A percentile compares a stretch with the other conserved stretches of the same genome.
Conservation (phyloP, 2,888 invertebrate species). For the Augiades crinisus region DNA sequence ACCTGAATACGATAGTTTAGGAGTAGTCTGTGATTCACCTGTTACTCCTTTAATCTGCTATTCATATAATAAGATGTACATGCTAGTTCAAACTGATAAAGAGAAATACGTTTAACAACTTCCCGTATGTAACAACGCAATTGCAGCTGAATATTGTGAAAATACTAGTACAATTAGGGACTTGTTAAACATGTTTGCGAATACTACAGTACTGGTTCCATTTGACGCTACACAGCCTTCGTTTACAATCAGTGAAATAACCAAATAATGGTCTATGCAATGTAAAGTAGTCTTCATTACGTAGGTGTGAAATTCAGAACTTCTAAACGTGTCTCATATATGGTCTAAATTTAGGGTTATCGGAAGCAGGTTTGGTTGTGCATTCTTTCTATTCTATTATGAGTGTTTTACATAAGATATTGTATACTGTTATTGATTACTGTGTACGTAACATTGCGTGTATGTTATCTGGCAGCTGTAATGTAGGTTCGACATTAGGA, state of each 20-base stretch:
- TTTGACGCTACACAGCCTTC: slow-evolving; percentile 7
- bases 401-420: slow-evolving; percentile 21
- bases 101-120: too few species aligned
- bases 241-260: slow-evolving; percentile 13
- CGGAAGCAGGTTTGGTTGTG: slow-evolving; percentile 41
- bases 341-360: slow-evolving; percentile 35
- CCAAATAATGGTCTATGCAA: slow-evolving; percentile 36
- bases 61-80: too few species aligned
- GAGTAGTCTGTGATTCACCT: too few species aligned
- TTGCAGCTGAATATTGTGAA: too few species aligned
- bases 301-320: slow-evolving; percentile 29
- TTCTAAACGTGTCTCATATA: slow-evolving; percentile 39
- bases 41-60: too few species aligned
- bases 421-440: slow-evolving; percentile 30
- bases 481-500: slow-evolving; percentile 53
- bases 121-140: too few species aligned
- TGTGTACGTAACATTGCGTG: slow-evolving; percentile 50
- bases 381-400: slow-evolving; percentile 24
- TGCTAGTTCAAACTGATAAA: too few species aligned
- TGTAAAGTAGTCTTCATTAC: slow-evolving; percentile 34
- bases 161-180: too few species aligned
- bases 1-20: too few species aligned
- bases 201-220: slow-evolving; percentile 1
- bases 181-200: not conserved
- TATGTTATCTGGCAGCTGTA: slow-evolving; percentile 65